Conservation (phyloP, 1,140 invertebrate genomes). For the Neomicropteryx cornuta region DNA sequence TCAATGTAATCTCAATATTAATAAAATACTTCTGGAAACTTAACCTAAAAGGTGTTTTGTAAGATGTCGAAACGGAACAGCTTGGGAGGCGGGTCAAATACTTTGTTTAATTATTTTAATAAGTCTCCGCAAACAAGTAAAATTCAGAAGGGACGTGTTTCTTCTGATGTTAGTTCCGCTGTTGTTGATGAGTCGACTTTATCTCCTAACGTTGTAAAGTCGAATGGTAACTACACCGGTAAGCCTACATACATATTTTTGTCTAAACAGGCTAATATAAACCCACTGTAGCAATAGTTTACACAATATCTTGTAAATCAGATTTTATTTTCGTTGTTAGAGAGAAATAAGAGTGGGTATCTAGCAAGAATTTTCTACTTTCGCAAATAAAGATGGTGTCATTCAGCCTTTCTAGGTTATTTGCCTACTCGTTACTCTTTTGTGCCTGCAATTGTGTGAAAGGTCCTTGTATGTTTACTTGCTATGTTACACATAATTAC, state of each 20-base stretch:
- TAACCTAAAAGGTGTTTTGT: too few species aligned
- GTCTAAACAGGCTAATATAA: conserved; percentile 20
- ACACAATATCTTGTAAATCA: conserved; percentile 6
- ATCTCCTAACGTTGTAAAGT: background rate
- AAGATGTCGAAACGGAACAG: conserved; percentile 35
- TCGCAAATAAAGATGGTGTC: too few species aligned
- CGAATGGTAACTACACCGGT: background rate
- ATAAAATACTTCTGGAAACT: too few species aligned
- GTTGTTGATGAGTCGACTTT: conserved; percentile 5
- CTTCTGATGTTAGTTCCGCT: conserved; percentile 15
- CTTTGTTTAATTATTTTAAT: conserved; percentile 45
- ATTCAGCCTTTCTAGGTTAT: too few species aligned
- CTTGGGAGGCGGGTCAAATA: conserved; percentile 28
- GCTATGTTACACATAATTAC: too few species aligned
- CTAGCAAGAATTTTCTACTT: too few species aligned
- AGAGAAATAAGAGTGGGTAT: too few species aligned
- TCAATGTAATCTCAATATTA: too few species aligned
- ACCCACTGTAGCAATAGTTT: conserved; percentile 5
- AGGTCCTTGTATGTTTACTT: too few species aligned
- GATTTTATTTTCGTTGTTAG: too few species aligned
- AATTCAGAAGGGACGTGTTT: conserved; percentile 20
- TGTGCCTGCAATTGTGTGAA: too few species aligned
- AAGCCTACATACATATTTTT: conserved; percentile 8
- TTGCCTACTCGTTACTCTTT: too few species aligned
- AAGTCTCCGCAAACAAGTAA: conserved; percentile 41